Percentiles rank a stretch among this genome's conserved stretches.
phyloP scores from a whole-genome alignment of 2,797 vertebrate species.

The Limnodromus scolopaceus region DNA sequence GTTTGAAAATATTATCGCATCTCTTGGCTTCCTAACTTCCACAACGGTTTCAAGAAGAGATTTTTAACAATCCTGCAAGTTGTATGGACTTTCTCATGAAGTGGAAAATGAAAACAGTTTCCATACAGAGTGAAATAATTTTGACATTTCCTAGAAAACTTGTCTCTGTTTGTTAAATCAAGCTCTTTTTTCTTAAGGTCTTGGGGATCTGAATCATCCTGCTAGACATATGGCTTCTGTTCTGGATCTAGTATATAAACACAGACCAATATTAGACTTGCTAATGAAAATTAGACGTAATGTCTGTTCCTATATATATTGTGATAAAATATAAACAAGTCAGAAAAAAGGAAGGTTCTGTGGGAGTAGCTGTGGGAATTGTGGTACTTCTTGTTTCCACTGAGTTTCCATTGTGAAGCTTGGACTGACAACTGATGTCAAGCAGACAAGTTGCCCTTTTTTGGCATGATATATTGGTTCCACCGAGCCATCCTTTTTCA shows the following conservation, averaged over 20 bases:
- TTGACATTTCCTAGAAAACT: slow-evolving; percentile 1
- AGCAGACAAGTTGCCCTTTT: slow-evolving; percentile 22
- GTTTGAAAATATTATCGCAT: not conserved
- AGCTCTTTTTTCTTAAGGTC: not conserved
- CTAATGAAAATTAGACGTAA: slow-evolving; percentile 14
- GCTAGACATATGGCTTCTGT: slow-evolving; percentile 23
- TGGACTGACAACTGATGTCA: not conserved
- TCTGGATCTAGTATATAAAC: slow-evolving; percentile 20
- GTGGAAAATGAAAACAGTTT: not conserved
- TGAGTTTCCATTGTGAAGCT: not conserved
- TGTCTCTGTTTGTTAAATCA: not conserved
- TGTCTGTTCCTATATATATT: not conserved
- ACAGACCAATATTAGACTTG: slow-evolving; percentile 3
- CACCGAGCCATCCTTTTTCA: not conserved
- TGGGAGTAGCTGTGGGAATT: not conserved
- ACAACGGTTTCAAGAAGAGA: not conserved
- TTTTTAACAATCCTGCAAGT: not conserved
- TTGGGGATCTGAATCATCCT: slow-evolving; percentile 1
- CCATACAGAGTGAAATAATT: not conserved
- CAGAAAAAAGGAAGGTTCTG: not conserved
- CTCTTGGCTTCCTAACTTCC: not conserved
- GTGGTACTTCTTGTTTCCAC: not conserved
- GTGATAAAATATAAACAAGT: slow-evolving; percentile 9
- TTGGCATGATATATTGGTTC: not conserved
- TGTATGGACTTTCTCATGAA: not conserved